phyloP scores from a whole-genome alignment of 2,888 invertebrate genomes.

The Drosophila atroscutellata region DNA sequence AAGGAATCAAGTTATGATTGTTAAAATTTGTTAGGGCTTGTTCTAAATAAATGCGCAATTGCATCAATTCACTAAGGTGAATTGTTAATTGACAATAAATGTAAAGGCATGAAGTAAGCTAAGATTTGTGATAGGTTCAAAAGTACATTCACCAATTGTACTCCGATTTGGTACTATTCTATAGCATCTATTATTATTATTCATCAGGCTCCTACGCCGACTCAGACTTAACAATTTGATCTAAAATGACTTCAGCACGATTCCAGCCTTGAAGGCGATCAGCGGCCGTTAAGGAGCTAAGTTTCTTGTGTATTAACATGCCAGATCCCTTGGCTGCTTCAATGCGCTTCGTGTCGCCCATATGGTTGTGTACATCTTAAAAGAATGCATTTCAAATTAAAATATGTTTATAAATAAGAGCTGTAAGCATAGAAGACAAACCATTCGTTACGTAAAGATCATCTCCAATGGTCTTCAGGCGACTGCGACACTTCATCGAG shows the following conservation, averaged over 20 bases:
- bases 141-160: slow-evolving; percentile 10
- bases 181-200: slow-evolving; percentile 15
- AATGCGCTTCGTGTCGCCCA: slow-evolving; percentile 81
- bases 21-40: background rate
- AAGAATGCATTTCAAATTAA: background rate
- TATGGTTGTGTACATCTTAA: slow-evolving; percentile 84
- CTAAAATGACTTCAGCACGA: slow-evolving; percentile 32
- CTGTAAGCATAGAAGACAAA: slow-evolving; percentile 40
- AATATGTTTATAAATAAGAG: too few species aligned
- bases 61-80: background rate
- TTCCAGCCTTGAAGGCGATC: slow-evolving; percentile 61
- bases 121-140: background rate
- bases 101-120: background rate
- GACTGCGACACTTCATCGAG: slow-evolving; percentile 84
- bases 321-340: slow-evolving; percentile 81
- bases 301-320: slow-evolving; percentile 82
- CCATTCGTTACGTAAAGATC: slow-evolving; percentile 84
- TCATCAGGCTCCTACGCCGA: slow-evolving; percentile 12
- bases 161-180: slow-evolving; percentile 17
- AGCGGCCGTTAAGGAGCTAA: slow-evolving; percentile 76
- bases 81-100: slow-evolving; percentile 15
- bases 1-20: background rate
- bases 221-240: slow-evolving; percentile 35
- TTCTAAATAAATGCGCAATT: background rate
- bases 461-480: slow-evolving; percentile 84